phyloP scores from a whole-genome alignment of 2,888 invertebrate species.

The Abscondita cerata region DNA sequence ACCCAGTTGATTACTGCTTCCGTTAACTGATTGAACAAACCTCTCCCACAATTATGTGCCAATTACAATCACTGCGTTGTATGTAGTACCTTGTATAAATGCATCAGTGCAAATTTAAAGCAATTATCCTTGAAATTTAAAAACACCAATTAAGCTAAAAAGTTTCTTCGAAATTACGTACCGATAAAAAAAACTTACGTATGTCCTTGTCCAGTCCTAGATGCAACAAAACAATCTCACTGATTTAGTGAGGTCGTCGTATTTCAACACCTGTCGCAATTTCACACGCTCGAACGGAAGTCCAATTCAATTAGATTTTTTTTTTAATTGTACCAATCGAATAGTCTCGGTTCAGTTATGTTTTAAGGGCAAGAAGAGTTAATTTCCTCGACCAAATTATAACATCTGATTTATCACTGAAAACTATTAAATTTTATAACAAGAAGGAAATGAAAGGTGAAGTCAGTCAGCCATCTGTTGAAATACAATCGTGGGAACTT shows the following conservation, averaged over 20 bases:
- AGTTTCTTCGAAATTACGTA: too few relatives aligned
- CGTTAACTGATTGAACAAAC: conserved; percentile 53
- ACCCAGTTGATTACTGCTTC: conserved; percentile 56
- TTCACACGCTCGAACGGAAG: conserved; percentile 59
- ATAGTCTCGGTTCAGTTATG: background rate
- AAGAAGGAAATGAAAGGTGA: conserved; percentile 32
- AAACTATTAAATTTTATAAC: conserved; percentile 24
- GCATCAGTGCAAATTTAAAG: conserved; percentile 7
- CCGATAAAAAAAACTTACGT: too few relatives aligned
- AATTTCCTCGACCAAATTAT: conserved; percentile 9
- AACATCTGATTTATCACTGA: conserved; percentile 8
- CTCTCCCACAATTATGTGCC: conserved; percentile 54
- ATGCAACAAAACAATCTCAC: background rate
- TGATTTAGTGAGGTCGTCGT: conserved; percentile 8
- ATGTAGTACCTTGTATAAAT: conserved; percentile 10
- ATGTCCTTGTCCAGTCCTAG: conserved; percentile 18
- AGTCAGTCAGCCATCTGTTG: conserved; percentile 31
- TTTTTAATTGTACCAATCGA: background rate
- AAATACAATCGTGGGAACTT: conserved; percentile 34
- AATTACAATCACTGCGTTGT: conserved; percentile 46
- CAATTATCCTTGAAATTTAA: conserved; percentile 10
- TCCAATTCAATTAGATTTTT: conserved; percentile 54
- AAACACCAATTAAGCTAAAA: background rate
- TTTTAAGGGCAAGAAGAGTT: background rate
- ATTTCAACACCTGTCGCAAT: conserved; percentile 53